These are phyloP conservation scores for Anthonomus grandis DNA, from an alignment of 1,140 invertebrate genomes.

Conservation along the genomic window DNA sequence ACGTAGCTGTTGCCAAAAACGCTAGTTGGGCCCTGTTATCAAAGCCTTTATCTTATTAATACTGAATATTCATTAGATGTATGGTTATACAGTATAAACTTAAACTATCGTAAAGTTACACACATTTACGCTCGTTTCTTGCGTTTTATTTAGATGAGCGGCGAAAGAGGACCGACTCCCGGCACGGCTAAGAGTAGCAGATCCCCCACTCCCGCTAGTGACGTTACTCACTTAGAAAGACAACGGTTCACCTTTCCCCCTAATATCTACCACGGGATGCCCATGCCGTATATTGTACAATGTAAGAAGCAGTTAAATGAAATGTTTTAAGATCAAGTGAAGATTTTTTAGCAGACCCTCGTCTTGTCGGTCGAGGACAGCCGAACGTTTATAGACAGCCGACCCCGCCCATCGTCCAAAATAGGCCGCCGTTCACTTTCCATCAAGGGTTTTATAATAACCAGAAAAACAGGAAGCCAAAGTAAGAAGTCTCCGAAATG, in stretches of 20 bases:
- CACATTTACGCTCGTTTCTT: no score
- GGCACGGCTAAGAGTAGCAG: conserved; percentile 42
- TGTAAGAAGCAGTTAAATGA: conserved; percentile 33
- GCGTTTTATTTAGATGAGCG: conserved; percentile 42
- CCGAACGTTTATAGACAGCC: conserved; percentile 37
- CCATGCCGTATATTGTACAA: conserved; percentile 46
- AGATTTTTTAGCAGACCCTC: conserved; percentile 35
- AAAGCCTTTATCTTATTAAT: no score
- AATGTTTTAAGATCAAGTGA: neutral
- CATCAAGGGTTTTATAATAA: conserved; percentile 27
- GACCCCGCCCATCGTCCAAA: conserved; percentile 23
- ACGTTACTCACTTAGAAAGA: conserved; percentile 36
- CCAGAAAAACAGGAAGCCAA: conserved; percentile 29
- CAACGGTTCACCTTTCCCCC: conserved; percentile 39
- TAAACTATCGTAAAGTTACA: no score
- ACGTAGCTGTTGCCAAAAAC: no score
- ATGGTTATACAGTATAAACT: no score
- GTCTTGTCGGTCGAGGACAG: conserved; percentile 39
- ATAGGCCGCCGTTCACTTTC: conserved; percentile 9
- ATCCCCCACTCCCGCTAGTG: conserved; percentile 45
- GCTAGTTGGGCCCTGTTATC: no score
- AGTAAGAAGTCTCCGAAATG: conserved; percentile 20
- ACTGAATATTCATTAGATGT: no score
- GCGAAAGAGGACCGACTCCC: conserved; percentile 41
- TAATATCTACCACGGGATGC: conserved; percentile 43